These are phyloP conservation scores for Leptodirus hochenwartii DNA, from an alignment of 2,888 invertebrate genomes.

Conservation along the genomic window DNA sequence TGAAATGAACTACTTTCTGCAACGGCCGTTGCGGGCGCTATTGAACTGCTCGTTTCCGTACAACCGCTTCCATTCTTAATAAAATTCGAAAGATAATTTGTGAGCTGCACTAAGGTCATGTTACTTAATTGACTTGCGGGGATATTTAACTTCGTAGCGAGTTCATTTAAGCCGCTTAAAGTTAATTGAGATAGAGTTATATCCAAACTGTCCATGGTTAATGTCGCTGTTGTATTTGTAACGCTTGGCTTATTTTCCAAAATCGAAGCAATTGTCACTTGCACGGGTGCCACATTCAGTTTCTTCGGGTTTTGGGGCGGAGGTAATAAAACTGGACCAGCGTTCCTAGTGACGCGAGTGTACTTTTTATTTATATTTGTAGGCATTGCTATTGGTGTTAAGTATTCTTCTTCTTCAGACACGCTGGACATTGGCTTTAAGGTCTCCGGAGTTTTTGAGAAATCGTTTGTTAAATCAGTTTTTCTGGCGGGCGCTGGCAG, in stretches of 20 bases:
- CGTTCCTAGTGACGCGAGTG: slow-evolving; percentile 8
- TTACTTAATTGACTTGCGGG: slow-evolving; percentile 62
- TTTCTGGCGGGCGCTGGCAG: too few species aligned
- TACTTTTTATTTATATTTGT: slow-evolving; percentile 24
- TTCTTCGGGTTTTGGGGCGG: slow-evolving; percentile 26
- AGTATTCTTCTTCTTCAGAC: slow-evolving; percentile 40
- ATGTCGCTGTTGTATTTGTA: slow-evolving; percentile 17
- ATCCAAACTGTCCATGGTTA: slow-evolving; percentile 36
- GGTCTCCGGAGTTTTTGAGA: too few species aligned
- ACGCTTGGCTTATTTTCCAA: slow-evolving; percentile 18
- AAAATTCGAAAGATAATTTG: slow-evolving; percentile 53
- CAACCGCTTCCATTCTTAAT: slow-evolving; percentile 24
- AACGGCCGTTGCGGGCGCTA: slow-evolving; percentile 15
- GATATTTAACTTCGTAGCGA: slow-evolving; percentile 57
- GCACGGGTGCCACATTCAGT: background rate
- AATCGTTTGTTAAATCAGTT: too few species aligned
- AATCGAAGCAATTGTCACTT: slow-evolving; percentile 15
- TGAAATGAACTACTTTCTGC: slow-evolving; percentile 22
- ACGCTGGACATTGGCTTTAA: too few species aligned
- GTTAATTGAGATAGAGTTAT: slow-evolving; percentile 70
- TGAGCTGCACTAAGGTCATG: slow-evolving; percentile 74
- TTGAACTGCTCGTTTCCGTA: slow-evolving; percentile 7
- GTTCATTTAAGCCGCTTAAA: slow-evolving; percentile 61
- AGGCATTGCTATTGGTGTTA: slow-evolving; percentile 42
- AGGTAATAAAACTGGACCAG: slow-evolving; percentile 29